phyloP scores from a whole-genome alignment of 2,113 vertebrate genomes.

The Eptesicus fuscus region DNA sequence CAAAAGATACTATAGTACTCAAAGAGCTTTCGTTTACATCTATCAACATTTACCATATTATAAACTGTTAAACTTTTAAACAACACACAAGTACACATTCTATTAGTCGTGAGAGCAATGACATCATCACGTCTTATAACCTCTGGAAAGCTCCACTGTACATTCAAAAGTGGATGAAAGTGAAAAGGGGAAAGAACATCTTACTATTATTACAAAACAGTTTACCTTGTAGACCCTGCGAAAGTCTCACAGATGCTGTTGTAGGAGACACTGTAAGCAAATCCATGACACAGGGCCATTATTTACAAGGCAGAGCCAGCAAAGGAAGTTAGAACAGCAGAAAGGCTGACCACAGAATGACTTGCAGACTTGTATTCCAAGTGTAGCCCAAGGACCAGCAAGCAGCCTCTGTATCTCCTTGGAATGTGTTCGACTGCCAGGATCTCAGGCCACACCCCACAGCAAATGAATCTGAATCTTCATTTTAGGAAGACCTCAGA shows the following conservation, averaged over 20 bases:
- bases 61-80: background rate
- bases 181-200: background rate
- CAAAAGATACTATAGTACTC: background rate
- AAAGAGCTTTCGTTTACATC: background rate
- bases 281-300: background rate
- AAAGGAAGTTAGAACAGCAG: background rate
- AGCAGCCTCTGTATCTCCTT: background rate
- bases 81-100: background rate
- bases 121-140: background rate
- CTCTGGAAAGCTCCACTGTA: background rate
- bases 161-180: background rate
- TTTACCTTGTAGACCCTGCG: background rate
- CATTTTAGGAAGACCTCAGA: background rate
- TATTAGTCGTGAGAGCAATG: background rate
- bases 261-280: background rate
- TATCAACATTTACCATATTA: background rate
- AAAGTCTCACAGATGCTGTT: background rate
- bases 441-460: background rate
- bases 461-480: background rate
- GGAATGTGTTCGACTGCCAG: background rate
- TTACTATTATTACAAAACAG: background rate
- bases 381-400: background rate
- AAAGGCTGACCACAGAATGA: background rate
- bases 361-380: background rate
- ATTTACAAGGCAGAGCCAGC: background rate